phyloP scores from a whole-genome alignment of 1,140 invertebrate species.

The Zaprionus inermis region DNA sequence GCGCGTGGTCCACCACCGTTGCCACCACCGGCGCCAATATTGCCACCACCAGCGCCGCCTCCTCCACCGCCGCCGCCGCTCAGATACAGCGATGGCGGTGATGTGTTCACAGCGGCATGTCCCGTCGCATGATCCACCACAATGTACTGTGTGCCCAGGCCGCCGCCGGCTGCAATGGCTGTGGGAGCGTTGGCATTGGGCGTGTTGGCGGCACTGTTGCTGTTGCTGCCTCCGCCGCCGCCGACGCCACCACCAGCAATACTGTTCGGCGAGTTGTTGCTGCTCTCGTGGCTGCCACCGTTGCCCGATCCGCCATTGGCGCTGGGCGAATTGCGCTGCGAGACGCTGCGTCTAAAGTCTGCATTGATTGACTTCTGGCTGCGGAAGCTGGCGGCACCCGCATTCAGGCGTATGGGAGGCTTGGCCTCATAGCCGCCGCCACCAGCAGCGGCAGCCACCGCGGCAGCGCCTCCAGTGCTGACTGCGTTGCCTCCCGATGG shows the following conservation, averaged over 20 bases:
- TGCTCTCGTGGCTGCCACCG: constrained; percentile 78
- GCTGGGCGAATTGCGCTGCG: constrained; percentile 81
- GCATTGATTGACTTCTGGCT: constrained; percentile 73
- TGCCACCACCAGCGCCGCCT: constrained; percentile 9
- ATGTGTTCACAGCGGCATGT: constrained; percentile 55
- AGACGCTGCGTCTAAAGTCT: constrained; percentile 77
- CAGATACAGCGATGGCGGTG: constrained; percentile 62
- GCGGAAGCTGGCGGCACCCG: constrained; percentile 71
- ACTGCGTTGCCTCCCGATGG: constrained; percentile 30
- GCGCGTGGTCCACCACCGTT: constrained; percentile 49
- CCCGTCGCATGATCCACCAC: constrained; percentile 65
- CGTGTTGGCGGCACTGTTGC: constrained; percentile 69
- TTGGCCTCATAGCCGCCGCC: constrained; percentile 57
- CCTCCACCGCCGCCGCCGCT: constrained; percentile 32
- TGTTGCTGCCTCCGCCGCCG: constrained; percentile 39
- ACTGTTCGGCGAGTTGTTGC: constrained; percentile 84
- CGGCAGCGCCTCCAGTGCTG: not conserved
- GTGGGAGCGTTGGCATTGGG: constrained; percentile 54
- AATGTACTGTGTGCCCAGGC: constrained; percentile 60
- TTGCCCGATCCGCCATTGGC: constrained; percentile 65
- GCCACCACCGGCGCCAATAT: constrained; percentile 30
- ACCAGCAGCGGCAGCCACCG: not conserved
- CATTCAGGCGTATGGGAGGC: constrained; percentile 75
- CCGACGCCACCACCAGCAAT: constrained; percentile 55
- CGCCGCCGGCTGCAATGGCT: constrained; percentile 22